Conservation (phyloP, 2,888 invertebrate species). For the Brachypalpus laphriformis region DNA sequence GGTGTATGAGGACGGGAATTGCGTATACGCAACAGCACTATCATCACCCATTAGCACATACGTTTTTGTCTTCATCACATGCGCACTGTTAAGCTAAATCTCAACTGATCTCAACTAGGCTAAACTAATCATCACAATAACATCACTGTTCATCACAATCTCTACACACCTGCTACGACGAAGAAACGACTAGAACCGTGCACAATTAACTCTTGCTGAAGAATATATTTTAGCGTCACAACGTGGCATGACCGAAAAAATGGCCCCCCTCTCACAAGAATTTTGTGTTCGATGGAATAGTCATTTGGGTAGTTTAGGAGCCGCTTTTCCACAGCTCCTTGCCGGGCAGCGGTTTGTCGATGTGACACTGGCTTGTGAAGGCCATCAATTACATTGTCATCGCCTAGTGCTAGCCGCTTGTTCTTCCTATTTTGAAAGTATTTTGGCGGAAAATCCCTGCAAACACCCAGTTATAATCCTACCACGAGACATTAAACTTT, state of each 20-base stretch:
- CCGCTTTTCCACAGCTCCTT: constrained; percentile 82
- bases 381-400: constrained; percentile 91
- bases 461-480: constrained; percentile 92
- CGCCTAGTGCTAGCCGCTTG: constrained; percentile 93
- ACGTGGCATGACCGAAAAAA: constrained; percentile 61
- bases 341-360: constrained; percentile 88
- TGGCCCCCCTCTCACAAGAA: constrained; percentile 79
- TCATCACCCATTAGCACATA: constrained; percentile 1
- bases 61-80: neutral
- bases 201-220: neutral
- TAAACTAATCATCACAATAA: constrained; percentile 2
- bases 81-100: neutral
- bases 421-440: constrained; percentile 91
- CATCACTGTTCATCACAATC: neutral
- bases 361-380: constrained; percentile 94
- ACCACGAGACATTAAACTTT: constrained; percentile 92
- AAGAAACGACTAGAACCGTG: neutral
- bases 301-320: constrained; percentile 82
- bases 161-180: neutral
- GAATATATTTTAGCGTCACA: neutral
- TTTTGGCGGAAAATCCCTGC: constrained; percentile 92
- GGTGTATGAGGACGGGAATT: constrained; percentile 6
- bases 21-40: constrained; percentile 7
- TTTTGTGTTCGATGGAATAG: constrained; percentile 83
- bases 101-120: constrained; percentile 14